These are phyloP conservation scores for Centropus unirufus DNA, from an alignment of 2,113 vertebrate species.

Conservation along the genomic window DNA sequence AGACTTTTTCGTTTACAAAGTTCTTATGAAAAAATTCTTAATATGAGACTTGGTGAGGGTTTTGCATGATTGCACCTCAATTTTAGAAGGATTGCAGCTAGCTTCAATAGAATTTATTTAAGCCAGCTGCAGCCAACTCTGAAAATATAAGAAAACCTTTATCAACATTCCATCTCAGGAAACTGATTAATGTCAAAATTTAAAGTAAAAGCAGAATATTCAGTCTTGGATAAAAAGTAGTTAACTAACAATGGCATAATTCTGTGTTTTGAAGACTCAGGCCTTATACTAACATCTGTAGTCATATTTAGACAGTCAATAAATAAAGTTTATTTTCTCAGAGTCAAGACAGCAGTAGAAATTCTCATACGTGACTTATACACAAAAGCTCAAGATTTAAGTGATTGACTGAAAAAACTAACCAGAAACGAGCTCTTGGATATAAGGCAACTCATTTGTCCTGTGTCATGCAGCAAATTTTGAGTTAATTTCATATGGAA, in stretches of 20 bases:
- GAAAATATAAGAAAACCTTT: not conserved
- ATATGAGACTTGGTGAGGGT: not conserved
- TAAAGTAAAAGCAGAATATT: not conserved
- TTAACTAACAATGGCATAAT: not conserved
- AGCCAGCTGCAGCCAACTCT: not conserved
- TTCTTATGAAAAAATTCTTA: not conserved
- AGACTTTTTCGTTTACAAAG: not conserved
- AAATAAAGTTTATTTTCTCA: not conserved
- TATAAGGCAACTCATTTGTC: not conserved
- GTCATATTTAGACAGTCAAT: not conserved
- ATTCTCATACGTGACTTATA: not conserved
- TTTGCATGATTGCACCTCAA: not conserved
- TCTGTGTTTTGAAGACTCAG: not conserved
- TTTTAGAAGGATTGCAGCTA: not conserved
- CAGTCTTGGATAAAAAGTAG: not conserved
- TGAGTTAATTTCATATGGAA: not conserved
- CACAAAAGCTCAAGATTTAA: not conserved
- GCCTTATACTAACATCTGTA: not conserved
- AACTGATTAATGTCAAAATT: not conserved
- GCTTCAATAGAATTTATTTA: not conserved
- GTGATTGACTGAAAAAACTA: not conserved
- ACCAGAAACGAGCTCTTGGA: not conserved
- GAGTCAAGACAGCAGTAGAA: not conserved
- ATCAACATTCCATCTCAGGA: not conserved
- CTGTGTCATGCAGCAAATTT: not conserved